These are phyloP conservation scores for Ranitomeya imitator DNA, from an alignment of 2,113 vertebrate genomes.

Conservation along the genomic window DNA sequence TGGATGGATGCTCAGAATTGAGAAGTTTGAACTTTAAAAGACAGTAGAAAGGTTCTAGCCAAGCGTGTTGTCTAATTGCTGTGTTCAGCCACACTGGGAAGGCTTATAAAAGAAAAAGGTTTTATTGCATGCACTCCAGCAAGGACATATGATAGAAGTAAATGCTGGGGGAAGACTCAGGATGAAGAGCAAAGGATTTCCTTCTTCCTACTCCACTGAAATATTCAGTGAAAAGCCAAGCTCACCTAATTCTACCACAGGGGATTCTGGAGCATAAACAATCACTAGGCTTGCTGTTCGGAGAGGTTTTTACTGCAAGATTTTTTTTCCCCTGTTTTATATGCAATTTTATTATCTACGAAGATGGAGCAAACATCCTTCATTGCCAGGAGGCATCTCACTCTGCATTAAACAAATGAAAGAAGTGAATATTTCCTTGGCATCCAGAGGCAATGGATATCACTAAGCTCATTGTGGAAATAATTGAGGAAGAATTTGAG, in stretches of 20 bases:
- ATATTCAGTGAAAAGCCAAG: conserved; percentile 28
- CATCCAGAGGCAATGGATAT: conserved; percentile 55
- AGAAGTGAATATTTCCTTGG: conserved; percentile 53
- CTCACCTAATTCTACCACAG: conserved; percentile 48
- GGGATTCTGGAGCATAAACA: conserved; percentile 47
- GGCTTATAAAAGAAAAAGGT: not conserved
- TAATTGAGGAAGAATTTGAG: conserved; percentile 55
- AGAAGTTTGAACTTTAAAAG: conserved; percentile 29
- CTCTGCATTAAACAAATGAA: conserved; percentile 58
- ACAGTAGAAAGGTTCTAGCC: conserved; percentile 27
- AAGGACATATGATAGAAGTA: not conserved
- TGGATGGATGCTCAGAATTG: conserved; percentile 36
- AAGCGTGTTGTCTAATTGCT: conserved; percentile 33
- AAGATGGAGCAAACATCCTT: conserved; percentile 55
- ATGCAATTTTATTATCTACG: conserved; percentile 53
- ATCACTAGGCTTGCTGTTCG: conserved; percentile 46
- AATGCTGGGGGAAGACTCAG: conserved; percentile 18
- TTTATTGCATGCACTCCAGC: not conserved
- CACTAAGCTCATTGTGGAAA: conserved; percentile 55
- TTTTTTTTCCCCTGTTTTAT: conserved; percentile 36
- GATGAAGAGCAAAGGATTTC: conserved; percentile 36
- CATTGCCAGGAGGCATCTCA: conserved; percentile 56
- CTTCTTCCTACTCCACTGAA: conserved; percentile 24
- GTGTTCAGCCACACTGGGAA: conserved; percentile 6
- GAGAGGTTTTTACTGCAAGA: conserved; percentile 3